phyloP scores from a whole-genome alignment of 1,140 invertebrate species.

The Leptestheria dahalacensis region DNA sequence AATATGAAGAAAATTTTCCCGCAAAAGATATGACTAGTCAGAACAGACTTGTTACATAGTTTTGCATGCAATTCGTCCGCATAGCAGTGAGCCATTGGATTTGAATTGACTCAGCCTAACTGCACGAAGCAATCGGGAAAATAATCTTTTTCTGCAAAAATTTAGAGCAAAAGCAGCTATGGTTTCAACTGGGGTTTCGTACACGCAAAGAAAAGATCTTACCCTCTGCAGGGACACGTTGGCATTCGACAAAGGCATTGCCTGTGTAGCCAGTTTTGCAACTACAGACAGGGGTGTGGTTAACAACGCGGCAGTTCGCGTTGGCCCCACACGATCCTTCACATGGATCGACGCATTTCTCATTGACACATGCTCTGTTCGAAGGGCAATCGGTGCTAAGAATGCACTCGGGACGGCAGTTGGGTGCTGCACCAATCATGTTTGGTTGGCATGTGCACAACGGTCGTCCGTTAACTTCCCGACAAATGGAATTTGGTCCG shows the following conservation, averaged over 20 bases:
- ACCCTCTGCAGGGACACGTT: conserved; percentile 11
- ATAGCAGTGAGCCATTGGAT: too few species aligned
- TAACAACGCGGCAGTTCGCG: conserved; percentile 53
- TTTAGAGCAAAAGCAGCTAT: too few species aligned
- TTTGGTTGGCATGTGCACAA: conserved; percentile 30
- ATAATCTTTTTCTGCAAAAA: too few species aligned
- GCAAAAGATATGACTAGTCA: too few species aligned
- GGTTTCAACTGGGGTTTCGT: too few species aligned
- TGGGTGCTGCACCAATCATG: conserved; percentile 39
- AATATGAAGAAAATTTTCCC: too few species aligned
- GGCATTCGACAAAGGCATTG: conserved; percentile 33
- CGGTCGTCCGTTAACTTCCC: conserved; percentile 34
- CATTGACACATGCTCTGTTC: conserved; percentile 31
- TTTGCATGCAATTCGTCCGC: too few species aligned
- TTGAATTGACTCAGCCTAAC: too few species aligned
- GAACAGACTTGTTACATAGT: too few species aligned
- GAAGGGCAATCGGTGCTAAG: conserved; percentile 53
- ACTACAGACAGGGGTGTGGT: conserved; percentile 54
- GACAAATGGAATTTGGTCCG: conserved; percentile 32
- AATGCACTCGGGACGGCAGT: conserved; percentile 45
- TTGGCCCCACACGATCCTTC: conserved; percentile 41
- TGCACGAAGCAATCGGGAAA: too few species aligned
- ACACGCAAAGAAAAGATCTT: too few species aligned
- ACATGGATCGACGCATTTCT: conserved; percentile 24
- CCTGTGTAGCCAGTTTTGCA: conserved; percentile 53